phyloP scores from a whole-genome alignment of 2,797 vertebrate genomes.

The Erethizon dorsatum region DNA sequence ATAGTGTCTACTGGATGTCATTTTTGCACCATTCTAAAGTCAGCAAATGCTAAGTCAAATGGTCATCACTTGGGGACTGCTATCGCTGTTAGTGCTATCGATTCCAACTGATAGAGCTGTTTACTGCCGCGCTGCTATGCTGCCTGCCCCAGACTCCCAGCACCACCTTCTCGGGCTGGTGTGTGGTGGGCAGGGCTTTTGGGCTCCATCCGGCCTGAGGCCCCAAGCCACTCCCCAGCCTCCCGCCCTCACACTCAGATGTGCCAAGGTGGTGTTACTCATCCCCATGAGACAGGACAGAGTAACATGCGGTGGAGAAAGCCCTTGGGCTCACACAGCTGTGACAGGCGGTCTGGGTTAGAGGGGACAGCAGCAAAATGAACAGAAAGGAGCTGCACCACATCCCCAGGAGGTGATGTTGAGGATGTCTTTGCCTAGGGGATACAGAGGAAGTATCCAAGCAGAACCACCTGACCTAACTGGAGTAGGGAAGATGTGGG shows the following conservation, averaged over 20 bases:
- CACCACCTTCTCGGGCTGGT: not conserved
- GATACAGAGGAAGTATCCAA: not conserved
- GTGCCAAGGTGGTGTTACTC: not conserved
- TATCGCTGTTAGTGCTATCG: not conserved
- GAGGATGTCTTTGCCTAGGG: not conserved
- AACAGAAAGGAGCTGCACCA: not conserved
- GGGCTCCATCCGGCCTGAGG: not conserved
- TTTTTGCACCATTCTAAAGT: not conserved
- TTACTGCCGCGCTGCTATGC: not conserved
- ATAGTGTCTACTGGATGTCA: not conserved
- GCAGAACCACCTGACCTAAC: not conserved
- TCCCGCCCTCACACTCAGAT: not conserved
- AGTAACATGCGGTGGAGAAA: not conserved
- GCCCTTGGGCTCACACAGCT: not conserved
- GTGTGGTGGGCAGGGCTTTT: not conserved
- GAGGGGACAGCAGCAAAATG: not conserved
- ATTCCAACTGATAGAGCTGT: not conserved
- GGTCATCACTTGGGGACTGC: not conserved
- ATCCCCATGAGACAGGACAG: not conserved
- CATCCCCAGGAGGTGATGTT: not conserved
- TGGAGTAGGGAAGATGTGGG: not conserved
- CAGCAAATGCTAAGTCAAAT: not conserved
- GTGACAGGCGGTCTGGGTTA: not conserved
- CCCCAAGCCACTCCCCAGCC: not conserved
- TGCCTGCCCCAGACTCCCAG: not conserved